Conservation (phyloP, 2,797 vertebrate species). For the Megaceryle alcyon region DNA sequence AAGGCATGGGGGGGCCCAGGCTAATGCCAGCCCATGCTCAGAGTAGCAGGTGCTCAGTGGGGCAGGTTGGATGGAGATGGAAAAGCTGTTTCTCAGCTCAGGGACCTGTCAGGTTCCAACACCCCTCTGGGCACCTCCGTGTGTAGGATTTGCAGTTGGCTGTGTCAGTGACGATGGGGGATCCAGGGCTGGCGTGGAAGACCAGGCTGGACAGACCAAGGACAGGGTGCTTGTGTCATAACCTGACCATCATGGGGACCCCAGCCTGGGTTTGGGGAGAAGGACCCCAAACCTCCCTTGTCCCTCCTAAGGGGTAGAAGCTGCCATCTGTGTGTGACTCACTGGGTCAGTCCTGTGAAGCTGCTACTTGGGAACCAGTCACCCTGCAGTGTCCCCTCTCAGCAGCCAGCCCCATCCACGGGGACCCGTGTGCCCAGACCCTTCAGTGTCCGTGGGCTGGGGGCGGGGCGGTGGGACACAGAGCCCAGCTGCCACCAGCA, state of each 20-base stretch:
- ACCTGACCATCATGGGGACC: rapidly evolving
- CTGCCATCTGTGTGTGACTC: rapidly evolving
- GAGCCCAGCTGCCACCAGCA: not conserved
- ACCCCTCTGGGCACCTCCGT: rapidly evolving
- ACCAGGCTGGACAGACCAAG: not conserved
- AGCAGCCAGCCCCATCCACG: not conserved
- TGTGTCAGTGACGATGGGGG: rapidly evolving
- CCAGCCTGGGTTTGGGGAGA: rapidly evolving
- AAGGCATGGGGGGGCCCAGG: rapidly evolving
- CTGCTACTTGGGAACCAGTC: not conserved
- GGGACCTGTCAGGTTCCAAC: not conserved
- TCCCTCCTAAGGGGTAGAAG: not conserved
- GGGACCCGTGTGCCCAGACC: not conserved
- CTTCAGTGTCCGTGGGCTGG: rapidly evolving
- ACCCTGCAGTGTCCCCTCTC: not conserved
- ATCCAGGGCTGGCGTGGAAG: too few relatives aligned
- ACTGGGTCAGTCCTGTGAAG: rapidly evolving
- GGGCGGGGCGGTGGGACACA: not conserved
- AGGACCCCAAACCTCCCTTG: not conserved
- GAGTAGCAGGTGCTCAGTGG: not conserved
- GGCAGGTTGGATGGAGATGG: not conserved
- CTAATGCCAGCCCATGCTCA: rapidly evolving
- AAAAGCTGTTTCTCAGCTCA: not conserved
- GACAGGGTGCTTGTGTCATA: not conserved
- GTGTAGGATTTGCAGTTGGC: not conserved